These are phyloP conservation scores for Urocolius indicus DNA, from an alignment of 2,113 vertebrate species.

Conservation along the genomic window DNA sequence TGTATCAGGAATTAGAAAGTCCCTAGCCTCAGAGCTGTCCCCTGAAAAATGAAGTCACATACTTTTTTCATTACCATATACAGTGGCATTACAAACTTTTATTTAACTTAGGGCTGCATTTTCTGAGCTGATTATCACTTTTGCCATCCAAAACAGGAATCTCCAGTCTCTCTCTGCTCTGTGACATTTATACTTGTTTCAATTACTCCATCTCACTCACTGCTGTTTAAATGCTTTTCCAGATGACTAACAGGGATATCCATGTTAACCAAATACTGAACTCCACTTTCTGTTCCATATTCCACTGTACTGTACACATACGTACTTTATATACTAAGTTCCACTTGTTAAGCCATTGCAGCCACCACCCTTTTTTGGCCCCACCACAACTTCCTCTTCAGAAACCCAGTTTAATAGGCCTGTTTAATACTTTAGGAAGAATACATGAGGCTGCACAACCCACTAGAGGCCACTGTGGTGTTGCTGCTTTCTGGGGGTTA, in stretches of 20 bases:
- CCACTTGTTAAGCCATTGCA: not conserved
- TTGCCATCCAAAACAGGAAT: not conserved
- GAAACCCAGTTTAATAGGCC: not conserved
- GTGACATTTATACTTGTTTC: fast-evolving
- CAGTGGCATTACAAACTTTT: not conserved
- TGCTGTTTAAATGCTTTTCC: not conserved
- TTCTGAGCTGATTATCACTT: not conserved
- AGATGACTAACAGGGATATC: not conserved
- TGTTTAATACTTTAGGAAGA: not conserved
- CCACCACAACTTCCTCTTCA: not conserved
- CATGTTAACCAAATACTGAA: not conserved
- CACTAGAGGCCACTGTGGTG: slow-evolving; percentile 17
- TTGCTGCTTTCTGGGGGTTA: not conserved
- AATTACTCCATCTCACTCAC: not conserved
- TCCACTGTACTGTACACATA: not conserved
- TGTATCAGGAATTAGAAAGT: not conserved
- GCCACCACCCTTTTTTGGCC: not conserved
- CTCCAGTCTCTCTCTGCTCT: not conserved
- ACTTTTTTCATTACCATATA: not conserved
- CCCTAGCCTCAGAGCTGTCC: not conserved
- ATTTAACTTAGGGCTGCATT: not conserved
- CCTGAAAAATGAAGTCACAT: not conserved
- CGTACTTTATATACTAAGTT: not conserved
- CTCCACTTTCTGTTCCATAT: not conserved
- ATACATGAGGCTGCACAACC: not conserved